These are phyloP conservation scores for Panurus biarmicus DNA, from an alignment of 2,113 vertebrate genomes.

Conservation along the genomic window DNA sequence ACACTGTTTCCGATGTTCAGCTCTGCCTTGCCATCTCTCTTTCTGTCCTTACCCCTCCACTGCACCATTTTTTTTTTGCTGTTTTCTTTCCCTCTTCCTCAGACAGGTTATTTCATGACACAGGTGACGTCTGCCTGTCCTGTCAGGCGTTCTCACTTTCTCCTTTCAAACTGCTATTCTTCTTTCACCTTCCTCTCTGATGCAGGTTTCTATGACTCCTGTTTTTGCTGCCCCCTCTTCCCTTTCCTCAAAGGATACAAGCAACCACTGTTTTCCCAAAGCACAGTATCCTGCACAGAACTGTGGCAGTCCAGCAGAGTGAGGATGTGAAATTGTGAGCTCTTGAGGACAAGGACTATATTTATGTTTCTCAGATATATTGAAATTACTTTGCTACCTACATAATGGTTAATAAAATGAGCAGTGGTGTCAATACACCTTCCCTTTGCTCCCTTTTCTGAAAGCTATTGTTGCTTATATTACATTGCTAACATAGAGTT, in stretches of 20 bases:
- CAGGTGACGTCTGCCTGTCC: not conserved
- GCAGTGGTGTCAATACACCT: not conserved
- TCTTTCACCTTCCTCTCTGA: not conserved
- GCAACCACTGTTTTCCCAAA: not conserved
- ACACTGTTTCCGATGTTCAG: not conserved
- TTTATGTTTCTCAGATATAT: not conserved
- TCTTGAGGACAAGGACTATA: not conserved
- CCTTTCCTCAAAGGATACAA: not conserved
- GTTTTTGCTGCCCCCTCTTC: not conserved
- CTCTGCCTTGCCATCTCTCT: not conserved
- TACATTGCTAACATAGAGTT: not conserved
- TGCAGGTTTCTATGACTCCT: not conserved
- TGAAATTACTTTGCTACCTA: not conserved
- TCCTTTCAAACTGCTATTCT: not conserved
- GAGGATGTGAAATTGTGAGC: not conserved
- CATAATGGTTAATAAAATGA: not conserved
- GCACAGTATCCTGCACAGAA: not conserved
- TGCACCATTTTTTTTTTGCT: not conserved
- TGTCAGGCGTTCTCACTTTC: not conserved
- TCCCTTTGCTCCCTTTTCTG: not conserved
- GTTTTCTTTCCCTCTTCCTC: not conserved
- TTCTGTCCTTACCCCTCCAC: not conserved
- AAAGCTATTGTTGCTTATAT: not conserved
- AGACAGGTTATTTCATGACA: not conserved
- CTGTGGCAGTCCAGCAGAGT: not conserved